Evolutionary conservation across 2,797 vertebrate genomes (phyloP), one percentile per base, ranked within the genome.

Genomic region (Ctenopoma multispine): DNA sequence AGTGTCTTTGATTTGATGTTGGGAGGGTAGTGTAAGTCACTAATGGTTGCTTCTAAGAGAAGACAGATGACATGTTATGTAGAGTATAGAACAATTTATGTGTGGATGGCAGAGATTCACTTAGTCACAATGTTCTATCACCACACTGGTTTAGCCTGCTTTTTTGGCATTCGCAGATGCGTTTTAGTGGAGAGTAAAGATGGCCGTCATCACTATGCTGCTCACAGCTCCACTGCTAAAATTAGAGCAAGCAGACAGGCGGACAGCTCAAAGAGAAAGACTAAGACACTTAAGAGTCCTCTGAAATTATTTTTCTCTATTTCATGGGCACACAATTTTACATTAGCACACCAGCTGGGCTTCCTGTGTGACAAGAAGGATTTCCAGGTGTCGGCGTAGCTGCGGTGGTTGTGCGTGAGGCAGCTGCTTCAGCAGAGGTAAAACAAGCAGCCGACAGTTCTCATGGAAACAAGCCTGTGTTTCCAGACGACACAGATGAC

Each of bases 181-280:
- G 88, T 88, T 88, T 91, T 75, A 88, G 84, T 79, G 66, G 47
- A 81, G 80, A 90, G 90, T 92, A 93, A 94, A 94, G 90, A 93
- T 93, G 92, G 93, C 93, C 86, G 91, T 93, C 92, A 92, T 94
- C 92, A 89, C 88, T 93, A 90, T 89, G 92, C 90, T 86, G 82
- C 86, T 90, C 90, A 88, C 88, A 87, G 91, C 90, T 89, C 83
- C 60, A 72, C 54, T 10, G 84, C 92, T 94, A 95, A 95, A 95
- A 91, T 94, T 95, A 95, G 94, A 91, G 83, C 87, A 69, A 73
- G 77, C 82, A 46, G 70, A 72, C 81, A 62, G 83, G 83, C 75
- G 66, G 79, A 70, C 86, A 80, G 81, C 85, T 86, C 54, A 43
- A 77, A 78, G 70, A 87, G 71, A 61, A 77, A 79, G 82, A 85